Percentiles rank a stretch among this genome's conserved stretches.
Conservation (phyloP, 2,797 vertebrate species). For the Steatocranus sp. region DNA sequence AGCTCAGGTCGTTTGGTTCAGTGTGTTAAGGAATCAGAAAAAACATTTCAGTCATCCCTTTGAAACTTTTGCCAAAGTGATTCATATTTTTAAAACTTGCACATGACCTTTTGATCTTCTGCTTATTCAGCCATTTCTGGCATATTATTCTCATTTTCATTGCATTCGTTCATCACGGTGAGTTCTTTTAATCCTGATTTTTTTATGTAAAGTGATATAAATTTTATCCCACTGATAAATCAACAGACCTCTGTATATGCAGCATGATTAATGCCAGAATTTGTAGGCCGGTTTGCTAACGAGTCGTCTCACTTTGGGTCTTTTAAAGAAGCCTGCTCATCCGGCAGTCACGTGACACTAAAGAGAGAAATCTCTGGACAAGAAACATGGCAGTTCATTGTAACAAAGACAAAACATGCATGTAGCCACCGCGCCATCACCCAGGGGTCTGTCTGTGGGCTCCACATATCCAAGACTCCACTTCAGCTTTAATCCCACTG, state of each 20-base stretch:
- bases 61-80: not conserved
- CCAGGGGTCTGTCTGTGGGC: fast-evolving
- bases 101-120: fast-evolving
- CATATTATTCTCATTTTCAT: not conserved
- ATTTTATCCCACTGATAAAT: not conserved
- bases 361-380: not conserved
- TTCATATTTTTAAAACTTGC: fast-evolving
- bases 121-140: too few relatives aligned
- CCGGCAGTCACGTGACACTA: not conserved
- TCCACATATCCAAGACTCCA: not conserved
- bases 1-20: not conserved
- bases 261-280: fast-evolving
- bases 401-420: not conserved
- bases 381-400: not conserved
- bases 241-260: not conserved
- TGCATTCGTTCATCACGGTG: fast-evolving
- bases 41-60: not conserved
- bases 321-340: not conserved
- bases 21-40: not conserved
- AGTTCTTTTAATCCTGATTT: not conserved
- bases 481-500: not conserved
- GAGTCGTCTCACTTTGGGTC: not conserved
- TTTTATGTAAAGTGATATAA: not conserved
- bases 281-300: fast-evolving
- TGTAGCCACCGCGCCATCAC: fast-evolving